Evolutionary conservation across 2,888 invertebrate genomes (phyloP), one percentile per base, ranked within the genome.

Genomic region (Oscheius sp.): DNA sequence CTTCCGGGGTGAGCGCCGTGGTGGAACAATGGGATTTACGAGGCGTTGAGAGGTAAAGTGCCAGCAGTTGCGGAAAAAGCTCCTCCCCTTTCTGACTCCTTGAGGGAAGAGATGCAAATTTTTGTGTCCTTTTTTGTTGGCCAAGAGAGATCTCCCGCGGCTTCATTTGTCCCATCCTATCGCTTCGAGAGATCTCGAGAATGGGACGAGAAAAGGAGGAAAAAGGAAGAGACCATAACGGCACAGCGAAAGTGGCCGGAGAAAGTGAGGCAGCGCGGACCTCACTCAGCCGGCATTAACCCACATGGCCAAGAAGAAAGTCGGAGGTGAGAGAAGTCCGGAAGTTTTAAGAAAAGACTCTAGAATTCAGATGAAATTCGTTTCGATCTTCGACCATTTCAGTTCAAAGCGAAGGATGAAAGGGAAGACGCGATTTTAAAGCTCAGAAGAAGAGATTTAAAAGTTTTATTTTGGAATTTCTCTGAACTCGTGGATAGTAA

Each of bases 271-370:
- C 12, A 34, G 37, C 34, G 34, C 17, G 39, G 57, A 23, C 17
- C 17, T 17, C 20, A 34, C 37, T 57, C 57, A 57, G 57, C 39
- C 57, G 37, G 57, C 23, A 57, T 57, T 57, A 57, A 57, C 57
- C 57, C 37, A 57, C 34, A 57, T 57, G 17, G 42, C 42, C 17
- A 42, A 42, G 42, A 17, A 42, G 42, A 42, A 42, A n/a, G n/a
- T n/a, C n/a, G n/a, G n/a, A n/a, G n/a, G n/a, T n/a, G n/a, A n/a
- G n/a, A n/a, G n/a, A n/a, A n/a, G n/a, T n/a, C n/a, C n/a, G n/a
- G n/a, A n/a, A n/a, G n/a, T n/a, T n/a, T n/a, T n/a, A n/a, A n/a
- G n/a, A n/a, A n/a, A n/a, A n/a, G n/a, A n/a, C n/a, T n/a, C n/a
- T n/a, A n/a, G n/a, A n/a, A n/a, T n/a, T n/a, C n/a, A n/a, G n/a